Conservation (phyloP, 2,113 vertebrate genomes). For the Platysternon megacephalum region DNA sequence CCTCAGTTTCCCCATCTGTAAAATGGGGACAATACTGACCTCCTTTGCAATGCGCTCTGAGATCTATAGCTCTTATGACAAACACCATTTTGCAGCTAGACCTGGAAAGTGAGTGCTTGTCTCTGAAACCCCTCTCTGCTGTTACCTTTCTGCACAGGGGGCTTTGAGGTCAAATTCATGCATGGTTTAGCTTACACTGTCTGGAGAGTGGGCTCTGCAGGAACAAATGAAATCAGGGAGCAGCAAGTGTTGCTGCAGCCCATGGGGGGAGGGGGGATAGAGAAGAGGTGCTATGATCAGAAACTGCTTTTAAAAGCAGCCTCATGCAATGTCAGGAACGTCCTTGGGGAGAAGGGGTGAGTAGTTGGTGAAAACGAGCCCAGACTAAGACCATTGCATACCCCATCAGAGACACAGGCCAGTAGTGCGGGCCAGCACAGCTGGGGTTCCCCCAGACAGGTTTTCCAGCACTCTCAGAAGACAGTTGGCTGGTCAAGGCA, state of each 20-base stretch:
- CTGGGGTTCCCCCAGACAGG: too few relatives aligned
- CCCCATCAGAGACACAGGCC: neutral
- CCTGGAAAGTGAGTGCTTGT: neutral
- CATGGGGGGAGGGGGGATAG: rapidly evolving
- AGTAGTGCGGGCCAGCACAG: neutral
- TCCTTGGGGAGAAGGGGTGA: too few relatives aligned
- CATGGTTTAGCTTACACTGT: neutral
- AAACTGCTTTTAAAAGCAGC: neutral
- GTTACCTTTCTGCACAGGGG: neutral
- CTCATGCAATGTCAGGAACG: neutral
- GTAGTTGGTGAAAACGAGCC: too few relatives aligned
- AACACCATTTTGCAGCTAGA: neutral
- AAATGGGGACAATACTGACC: neutral
- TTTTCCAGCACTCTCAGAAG: neutral
- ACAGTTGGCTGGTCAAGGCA: neutral
- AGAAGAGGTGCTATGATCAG: neutral
- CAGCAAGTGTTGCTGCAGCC: neutral
- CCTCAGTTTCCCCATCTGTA: neutral
- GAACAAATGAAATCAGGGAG: rapidly evolving
- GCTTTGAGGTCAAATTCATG: neutral
- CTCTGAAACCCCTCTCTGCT: neutral
- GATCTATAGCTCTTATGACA: neutral
- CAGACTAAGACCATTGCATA: neutral
- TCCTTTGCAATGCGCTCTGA: too few relatives aligned
- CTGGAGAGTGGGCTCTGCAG: neutral